Base-by-base conservation (phyloP, 2,888 invertebrate genomes). In the Pammene aurita region DNA sequence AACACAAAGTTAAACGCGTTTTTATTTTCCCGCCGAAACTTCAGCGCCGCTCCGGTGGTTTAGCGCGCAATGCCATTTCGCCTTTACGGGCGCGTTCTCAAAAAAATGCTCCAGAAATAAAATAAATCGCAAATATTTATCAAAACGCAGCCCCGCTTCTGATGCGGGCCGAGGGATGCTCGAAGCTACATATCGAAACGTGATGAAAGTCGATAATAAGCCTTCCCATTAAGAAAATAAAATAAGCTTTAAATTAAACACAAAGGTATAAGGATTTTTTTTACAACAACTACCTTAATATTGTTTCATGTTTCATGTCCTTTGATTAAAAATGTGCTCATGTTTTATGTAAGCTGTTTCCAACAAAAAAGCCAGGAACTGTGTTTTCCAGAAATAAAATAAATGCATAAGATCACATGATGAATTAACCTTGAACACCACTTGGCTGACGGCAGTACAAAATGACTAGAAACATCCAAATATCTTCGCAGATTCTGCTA, bases 1-100 rank as follows among this genome's bases (percentile, higher is more conserved):
- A 92, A 90, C 91, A 89, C 89, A 91, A 92, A 92, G 92, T 92
- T 91, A 92, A 92, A 90, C 88, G 88, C 84, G 86, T 89, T 91
- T 92, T 92, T 91, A 90, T 90, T 90, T 92, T 88, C 82, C 86
- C 85, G 82, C 83, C 83, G 72, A 86, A 90, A 90, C 85, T 90
- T 87, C 83, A 83, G 86, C 80, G 80, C 76, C 84, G 84, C 83
- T 84, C 80, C 77, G 83, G 76, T 81, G 84, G 81, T 77, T 80
- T 78, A 78, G 79, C 79, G 80, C 74, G 78, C 80, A 78, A 78
- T 80, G 85, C 82, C 85, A 85, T 88, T 87, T 81, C 80, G 81
- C 82, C 86, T 86, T 84, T 79, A 80, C 84, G 81, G 81, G 77
- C 78, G 83, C 80, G 82, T 83, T 85, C 84, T 84, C 80, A 83